These are phyloP conservation scores for Pherbina coryleti DNA, from an alignment of 2,888 invertebrate genomes.

Conservation along the genomic window DNA sequence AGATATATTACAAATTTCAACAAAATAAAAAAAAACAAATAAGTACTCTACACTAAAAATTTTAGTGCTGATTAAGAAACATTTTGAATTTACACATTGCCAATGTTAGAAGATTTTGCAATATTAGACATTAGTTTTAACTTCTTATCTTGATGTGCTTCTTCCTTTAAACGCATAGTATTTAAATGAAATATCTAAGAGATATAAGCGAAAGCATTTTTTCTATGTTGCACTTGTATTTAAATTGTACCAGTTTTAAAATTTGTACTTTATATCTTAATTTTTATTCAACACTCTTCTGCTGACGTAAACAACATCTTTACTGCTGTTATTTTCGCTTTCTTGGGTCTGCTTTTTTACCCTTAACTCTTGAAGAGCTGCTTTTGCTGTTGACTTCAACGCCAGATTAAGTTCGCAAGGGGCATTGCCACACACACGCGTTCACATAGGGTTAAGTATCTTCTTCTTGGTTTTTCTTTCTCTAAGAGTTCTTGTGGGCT, in stretches of 20 bases:
- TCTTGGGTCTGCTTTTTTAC: background rate
- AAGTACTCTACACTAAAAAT: too few species aligned
- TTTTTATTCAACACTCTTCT: background rate
- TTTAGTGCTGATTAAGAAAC: too few species aligned
- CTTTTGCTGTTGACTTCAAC: slow-evolving; percentile 10
- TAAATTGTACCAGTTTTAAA: background rate
- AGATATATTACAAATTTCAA: too few species aligned
- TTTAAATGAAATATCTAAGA: too few species aligned
- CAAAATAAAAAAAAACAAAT: too few species aligned
- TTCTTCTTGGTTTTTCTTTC: background rate
- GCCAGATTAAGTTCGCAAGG: slow-evolving; percentile 16
- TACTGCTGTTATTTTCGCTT: background rate
- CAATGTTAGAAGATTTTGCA: too few species aligned
- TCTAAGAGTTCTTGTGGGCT: slow-evolving; percentile 53
- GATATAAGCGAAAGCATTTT: too few species aligned
- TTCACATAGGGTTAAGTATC: slow-evolving; percentile 38
- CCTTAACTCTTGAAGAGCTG: slow-evolving; percentile 6
- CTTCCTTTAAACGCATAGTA: too few species aligned
- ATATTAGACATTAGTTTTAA: too few species aligned
- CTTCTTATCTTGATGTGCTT: too few species aligned
- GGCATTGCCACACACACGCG: slow-evolving; percentile 21
- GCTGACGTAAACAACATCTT: background rate
- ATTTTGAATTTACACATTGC: too few species aligned
- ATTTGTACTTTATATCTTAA: background rate
- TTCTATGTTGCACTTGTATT: background rate